phyloP scores from a whole-genome alignment of 2,113 vertebrate genomes.

The Sarotherodon lohbergeri region DNA sequence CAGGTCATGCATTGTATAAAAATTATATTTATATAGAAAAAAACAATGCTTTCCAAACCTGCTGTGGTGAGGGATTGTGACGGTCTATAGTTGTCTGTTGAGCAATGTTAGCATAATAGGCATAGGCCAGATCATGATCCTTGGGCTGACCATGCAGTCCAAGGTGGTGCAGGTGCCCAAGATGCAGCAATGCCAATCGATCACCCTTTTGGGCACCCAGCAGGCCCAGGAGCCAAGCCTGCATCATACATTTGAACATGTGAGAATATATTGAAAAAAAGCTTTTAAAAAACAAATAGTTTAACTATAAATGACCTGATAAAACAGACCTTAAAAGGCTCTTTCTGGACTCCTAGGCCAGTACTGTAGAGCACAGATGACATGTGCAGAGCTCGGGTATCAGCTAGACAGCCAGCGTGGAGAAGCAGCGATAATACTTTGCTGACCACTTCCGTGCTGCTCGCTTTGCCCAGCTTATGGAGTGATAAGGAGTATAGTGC shows the following conservation, averaged over 20 bases:
- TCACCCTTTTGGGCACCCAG: slow-evolving; percentile 71
- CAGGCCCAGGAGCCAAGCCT: slow-evolving; percentile 72
- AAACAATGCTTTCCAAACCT: slow-evolving; percentile 50
- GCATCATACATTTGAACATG: not conserved
- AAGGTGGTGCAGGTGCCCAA: slow-evolving; percentile 70
- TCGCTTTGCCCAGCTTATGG: slow-evolving; percentile 32
- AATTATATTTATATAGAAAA: not conserved
- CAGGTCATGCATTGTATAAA: not conserved
- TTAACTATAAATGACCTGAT: not conserved
- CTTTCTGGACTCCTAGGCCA: slow-evolving; percentile 60
- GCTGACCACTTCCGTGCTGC: slow-evolving; percentile 16
- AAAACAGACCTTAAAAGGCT: slow-evolving; percentile 61
- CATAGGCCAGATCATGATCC: slow-evolving; percentile 72
- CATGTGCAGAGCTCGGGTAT: slow-evolving; percentile 65
- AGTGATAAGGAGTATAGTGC: slow-evolving; percentile 60
- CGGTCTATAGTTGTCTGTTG: slow-evolving; percentile 66
- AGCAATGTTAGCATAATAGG: slow-evolving; percentile 76
- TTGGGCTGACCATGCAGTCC: slow-evolving; percentile 48
- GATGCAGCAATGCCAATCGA: slow-evolving; percentile 67
- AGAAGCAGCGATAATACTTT: slow-evolving; percentile 63
- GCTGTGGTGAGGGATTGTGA: slow-evolving; percentile 50
- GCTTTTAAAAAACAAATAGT: not conserved
- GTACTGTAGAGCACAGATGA: slow-evolving; percentile 67
- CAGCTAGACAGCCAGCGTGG: slow-evolving; percentile 73
- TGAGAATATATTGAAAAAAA: not conserved